A percentile compares a stretch with the other conserved stretches of the same genome.
Evolutionary conservation across 37 sponge, comb jelly and placozoan species (phyloP).

Genomic region (Mnemiopsis leidyi): DNA sequence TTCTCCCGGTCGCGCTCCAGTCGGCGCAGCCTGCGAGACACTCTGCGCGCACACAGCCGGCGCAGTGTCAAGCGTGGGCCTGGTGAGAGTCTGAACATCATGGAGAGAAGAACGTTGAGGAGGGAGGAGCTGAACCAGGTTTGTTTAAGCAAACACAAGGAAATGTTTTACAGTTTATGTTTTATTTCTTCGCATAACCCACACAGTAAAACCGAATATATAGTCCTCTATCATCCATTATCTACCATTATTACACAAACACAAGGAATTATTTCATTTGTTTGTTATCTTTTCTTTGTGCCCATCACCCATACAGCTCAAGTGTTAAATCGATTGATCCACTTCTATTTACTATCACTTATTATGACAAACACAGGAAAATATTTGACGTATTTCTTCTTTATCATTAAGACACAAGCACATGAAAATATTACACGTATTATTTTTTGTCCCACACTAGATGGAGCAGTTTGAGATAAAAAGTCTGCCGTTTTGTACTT

Average conservation of each 20-base stretch:
- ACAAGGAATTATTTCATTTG: neutral
- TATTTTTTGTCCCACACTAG: neutral
- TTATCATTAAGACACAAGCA: too few species aligned
- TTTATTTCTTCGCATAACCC: too few species aligned
- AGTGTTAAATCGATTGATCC: too few species aligned
- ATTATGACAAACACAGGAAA: neutral
- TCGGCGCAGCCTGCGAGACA: neutral
- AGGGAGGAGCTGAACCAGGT: constrained; percentile 34
- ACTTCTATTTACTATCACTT: too few species aligned
- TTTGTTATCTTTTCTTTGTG: too few species aligned
- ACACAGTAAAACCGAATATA: too few species aligned
- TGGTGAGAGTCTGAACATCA: neutral
- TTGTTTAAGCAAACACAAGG: too few species aligned
- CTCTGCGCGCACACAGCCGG: neutral
- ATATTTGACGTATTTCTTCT: neutral
- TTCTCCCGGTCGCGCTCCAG: neutral
- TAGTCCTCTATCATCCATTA: too few species aligned
- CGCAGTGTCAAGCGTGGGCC: neutral
- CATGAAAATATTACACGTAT: neutral
- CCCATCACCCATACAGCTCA: too few species aligned
- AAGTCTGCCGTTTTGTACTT: neutral
- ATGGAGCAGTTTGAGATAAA: neutral
- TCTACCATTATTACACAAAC: too few species aligned
- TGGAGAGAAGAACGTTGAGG: constrained; percentile 10
- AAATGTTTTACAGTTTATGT: neutral